Base-by-base conservation (phyloP, 2,888 invertebrate genomes). In the Epirrhoe alternata region DNA sequence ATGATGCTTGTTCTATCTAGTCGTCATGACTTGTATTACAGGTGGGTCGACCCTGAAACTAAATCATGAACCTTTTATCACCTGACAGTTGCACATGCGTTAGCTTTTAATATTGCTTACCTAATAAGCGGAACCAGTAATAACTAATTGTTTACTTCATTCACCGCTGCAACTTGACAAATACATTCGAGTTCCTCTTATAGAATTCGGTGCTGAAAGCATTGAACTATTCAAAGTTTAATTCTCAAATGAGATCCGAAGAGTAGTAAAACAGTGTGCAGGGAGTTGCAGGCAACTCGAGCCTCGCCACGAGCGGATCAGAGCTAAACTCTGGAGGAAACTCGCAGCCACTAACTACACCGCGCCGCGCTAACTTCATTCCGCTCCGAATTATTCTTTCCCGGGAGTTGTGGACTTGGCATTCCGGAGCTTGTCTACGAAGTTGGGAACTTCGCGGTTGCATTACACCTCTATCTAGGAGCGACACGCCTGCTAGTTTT, bases 301-400 rank as follows among this genome's bases (percentile, higher is more conserved):
- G 47, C 47, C 7, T 8, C 35, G 6, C 35, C 47, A 14, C 47
- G 6, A 16, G 47, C 0, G 6, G 47, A 16, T 12, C 38, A 4
- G 38, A 42, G 38, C 10, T 4, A 12, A 42, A 42, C 38, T 47
- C 47, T 0, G 12, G 0, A 53, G 47, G 51, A 8, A 56, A 50
- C 56, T 56, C 62, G 14, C 50, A 24, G 12, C 30, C 12, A n/a
- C 54, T 62, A 31, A 55, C 38, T 42, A 62, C 62, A 55, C 38
- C 42, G 7, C 35, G 59, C 24, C 52, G 10, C n/a, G 42, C 56
- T 31, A 50, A 62, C 62, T 62, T 50, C 50, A 55, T 56, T 55
- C 50, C 55, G 17, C 38, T 47, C 14, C 54, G 61, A 61, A 56
- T 50, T 62, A 61, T 61, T 61, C 55, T 55, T 61, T 49, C 8